phyloP scores from a whole-genome alignment of 2,797 vertebrate genomes.

The Halcyon chelicuti region DNA sequence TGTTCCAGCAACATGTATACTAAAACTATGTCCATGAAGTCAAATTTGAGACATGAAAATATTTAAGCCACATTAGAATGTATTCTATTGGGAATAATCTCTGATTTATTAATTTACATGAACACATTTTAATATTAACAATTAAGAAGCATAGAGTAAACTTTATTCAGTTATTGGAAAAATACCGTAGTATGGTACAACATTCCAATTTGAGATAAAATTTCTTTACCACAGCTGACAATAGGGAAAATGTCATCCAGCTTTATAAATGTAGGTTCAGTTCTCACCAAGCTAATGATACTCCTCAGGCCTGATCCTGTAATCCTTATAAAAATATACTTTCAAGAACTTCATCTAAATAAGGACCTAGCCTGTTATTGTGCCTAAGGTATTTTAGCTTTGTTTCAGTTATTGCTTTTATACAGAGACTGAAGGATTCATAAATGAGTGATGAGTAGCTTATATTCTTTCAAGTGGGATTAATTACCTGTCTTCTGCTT shows the following conservation, averaged over 20 bases:
- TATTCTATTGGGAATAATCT: background rate
- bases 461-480: slow-evolving; percentile 54
- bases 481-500: slow-evolving; percentile 62
- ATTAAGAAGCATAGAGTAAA: background rate
- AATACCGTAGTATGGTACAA: background rate
- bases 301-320: background rate
- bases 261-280: background rate
- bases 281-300: background rate
- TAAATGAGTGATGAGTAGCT: slow-evolving; percentile 31
- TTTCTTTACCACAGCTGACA: background rate
- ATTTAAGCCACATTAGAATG: background rate
- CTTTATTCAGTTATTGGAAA: background rate
- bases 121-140: background rate
- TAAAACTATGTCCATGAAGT: background rate
- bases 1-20: background rate
- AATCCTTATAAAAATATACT: background rate
- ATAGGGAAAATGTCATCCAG: background rate
- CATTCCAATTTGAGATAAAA: background rate
- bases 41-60: background rate
- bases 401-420: slow-evolving; percentile 12
- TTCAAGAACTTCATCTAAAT: background rate
- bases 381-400: background rate
- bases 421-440: slow-evolving; percentile 12
- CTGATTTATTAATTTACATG: background rate
- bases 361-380: background rate